phyloP scores from a whole-genome alignment of 2,113 vertebrate species.

The Picathartes gymnocephalus region DNA sequence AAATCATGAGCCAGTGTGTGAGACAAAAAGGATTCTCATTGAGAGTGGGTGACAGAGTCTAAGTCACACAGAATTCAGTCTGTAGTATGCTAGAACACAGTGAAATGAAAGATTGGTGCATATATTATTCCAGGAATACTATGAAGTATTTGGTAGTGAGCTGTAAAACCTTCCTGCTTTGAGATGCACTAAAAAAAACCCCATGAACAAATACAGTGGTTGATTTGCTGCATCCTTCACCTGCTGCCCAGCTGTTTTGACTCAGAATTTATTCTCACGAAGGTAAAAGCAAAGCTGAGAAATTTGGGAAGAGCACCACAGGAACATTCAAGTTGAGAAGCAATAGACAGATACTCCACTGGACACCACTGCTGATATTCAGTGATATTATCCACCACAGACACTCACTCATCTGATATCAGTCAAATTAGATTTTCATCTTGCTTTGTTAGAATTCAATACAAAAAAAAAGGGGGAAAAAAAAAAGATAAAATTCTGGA shows the following conservation, averaged over 20 bases:
- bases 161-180: background rate
- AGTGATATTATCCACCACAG: background rate
- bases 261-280: background rate
- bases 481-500: background rate
- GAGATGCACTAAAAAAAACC: background rate
- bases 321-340: rapidly evolving
- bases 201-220: background rate
- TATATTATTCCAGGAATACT: background rate
- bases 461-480: background rate
- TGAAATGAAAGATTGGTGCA: background rate
- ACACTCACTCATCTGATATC: background rate
- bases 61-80: background rate
- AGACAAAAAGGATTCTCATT: background rate
- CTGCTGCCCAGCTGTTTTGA: background rate
- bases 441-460: background rate
- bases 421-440: background rate
- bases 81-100: background rate
- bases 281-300: background rate
- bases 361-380: background rate
- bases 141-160: background rate
- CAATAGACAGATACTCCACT: background rate
- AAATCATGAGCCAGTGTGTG: background rate
- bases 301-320: background rate
- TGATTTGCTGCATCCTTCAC: background rate
- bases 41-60: background rate